Conservation (phyloP, 92 coral and sea anemone species). For the Parazoanthus atlanticus region DNA sequence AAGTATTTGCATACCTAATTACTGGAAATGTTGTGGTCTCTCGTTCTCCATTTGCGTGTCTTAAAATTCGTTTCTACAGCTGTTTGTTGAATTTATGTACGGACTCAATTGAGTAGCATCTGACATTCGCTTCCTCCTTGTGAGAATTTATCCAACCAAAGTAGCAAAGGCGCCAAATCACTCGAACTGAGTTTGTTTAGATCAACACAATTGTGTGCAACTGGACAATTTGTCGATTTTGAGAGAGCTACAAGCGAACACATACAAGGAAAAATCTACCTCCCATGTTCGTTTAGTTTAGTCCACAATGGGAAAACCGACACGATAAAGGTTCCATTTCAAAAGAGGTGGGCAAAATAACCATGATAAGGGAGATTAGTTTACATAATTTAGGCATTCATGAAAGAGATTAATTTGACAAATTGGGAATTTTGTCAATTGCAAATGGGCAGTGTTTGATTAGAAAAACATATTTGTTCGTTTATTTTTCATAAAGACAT, state of each 20-base stretch:
- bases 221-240: not conserved
- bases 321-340: slow-evolving; percentile 16
- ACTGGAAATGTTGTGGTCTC: slow-evolving; percentile 5
- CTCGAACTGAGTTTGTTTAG: not conserved
- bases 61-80: not conserved
- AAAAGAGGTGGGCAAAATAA: slow-evolving; percentile 27
- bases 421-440: slow-evolving; percentile 5
- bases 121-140: not conserved
- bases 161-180: not conserved
- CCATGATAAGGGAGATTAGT: slow-evolving; percentile 12
- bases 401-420: not conserved
- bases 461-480: not conserved
- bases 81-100: not conserved
- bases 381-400: not conserved
- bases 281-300: slow-evolving; percentile 23
- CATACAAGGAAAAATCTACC: not conserved
- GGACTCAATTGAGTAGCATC: too few species aligned
- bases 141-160: not conserved
- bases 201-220: not conserved
- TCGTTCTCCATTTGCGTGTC: not conserved
- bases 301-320: slow-evolving; percentile 23
- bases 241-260: not conserved
- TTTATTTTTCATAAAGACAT: not conserved
- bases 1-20: slow-evolving; percentile 9
- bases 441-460: not conserved